These are phyloP conservation scores for Oryzias woworae DNA, from an alignment of 2,113 vertebrate genomes.

Conservation along the genomic window DNA sequence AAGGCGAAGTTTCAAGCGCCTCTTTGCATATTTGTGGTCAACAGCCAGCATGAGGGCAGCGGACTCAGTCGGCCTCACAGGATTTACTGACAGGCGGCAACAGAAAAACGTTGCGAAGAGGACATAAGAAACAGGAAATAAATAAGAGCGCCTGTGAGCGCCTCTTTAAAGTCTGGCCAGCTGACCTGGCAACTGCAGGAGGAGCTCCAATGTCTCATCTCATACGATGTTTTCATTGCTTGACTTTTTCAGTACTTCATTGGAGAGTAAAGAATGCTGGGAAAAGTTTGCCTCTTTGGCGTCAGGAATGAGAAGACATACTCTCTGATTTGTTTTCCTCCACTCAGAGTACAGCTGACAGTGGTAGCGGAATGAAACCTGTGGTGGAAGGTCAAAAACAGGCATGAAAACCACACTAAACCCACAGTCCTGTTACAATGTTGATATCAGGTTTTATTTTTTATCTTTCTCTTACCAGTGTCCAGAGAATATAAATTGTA, in stretches of 20 bases:
- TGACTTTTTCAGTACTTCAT: conserved; percentile 85
- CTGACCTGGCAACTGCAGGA: conserved; percentile 13
- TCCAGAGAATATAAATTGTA: conserved; percentile 97
- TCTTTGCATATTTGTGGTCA: conserved; percentile 31
- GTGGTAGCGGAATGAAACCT: conserved; percentile 98
- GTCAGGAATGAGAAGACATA: conserved; percentile 85
- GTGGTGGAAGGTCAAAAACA: conserved; percentile 5
- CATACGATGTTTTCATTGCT: conserved; percentile 89
- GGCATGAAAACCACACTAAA: not conserved
- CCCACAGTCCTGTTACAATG: too few relatives aligned
- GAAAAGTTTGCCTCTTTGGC: conserved; percentile 76
- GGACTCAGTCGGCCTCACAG: too few relatives aligned
- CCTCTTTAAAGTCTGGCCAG: conserved; percentile 44
- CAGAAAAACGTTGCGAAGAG: conserved; percentile 3
- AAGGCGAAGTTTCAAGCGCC: conserved; percentile 2
- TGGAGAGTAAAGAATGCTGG: conserved; percentile 84
- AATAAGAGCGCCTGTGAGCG: conserved; percentile 37
- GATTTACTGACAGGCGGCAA: too few relatives aligned
- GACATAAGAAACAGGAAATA: not conserved
- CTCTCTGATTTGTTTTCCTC: conserved; percentile 94
- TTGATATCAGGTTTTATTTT: too few relatives aligned
- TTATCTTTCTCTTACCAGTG: conserved; percentile 79
- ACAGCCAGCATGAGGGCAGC: conserved; percentile 14
- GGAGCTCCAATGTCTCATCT: conserved; percentile 47
- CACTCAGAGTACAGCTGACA: conserved; percentile 97